These are phyloP conservation scores for Pseudopipra pipra DNA, from an alignment of 2,113 vertebrate species.

Conservation along the genomic window DNA sequence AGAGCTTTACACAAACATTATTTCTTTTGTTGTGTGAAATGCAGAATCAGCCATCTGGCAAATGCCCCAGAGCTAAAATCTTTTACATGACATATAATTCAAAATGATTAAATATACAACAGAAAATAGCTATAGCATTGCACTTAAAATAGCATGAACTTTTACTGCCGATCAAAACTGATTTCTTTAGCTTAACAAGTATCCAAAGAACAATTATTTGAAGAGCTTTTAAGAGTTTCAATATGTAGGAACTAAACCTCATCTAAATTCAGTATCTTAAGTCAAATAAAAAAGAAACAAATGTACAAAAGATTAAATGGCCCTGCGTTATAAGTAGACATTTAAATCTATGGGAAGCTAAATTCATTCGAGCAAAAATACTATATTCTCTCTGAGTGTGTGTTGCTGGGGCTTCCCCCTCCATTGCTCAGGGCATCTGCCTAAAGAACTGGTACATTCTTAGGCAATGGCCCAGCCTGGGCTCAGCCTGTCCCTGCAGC, in stretches of 20 bases:
- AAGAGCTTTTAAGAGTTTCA: conserved; percentile 71
- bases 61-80: conserved; percentile 76
- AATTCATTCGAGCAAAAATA: conserved; percentile 50
- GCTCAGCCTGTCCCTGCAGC: conserved; percentile 39
- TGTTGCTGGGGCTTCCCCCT: conserved; percentile 58
- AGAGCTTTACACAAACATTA: conserved; percentile 76
- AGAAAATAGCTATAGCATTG: conserved; percentile 70
- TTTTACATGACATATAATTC: conserved; percentile 77
- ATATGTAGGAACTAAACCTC: conserved; percentile 61
- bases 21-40: conserved; percentile 74
- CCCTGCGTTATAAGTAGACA: conserved; percentile 45
- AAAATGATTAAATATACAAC: conserved; percentile 77
- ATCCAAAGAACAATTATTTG: conserved; percentile 65
- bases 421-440: conserved; percentile 49
- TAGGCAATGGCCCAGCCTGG: conserved; percentile 46
- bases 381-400: conserved; percentile 11
- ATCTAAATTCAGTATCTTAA: conserved; percentile 65
- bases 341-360: conserved; percentile 67
- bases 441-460: conserved; percentile 52
- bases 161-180: conserved; percentile 69
- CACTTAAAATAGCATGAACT: conserved; percentile 69
- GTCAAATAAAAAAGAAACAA: conserved; percentile 59
- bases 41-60: conserved; percentile 76
- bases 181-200: conserved; percentile 65
- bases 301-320: conserved; percentile 56